A percentile compares a stretch with the other conserved stretches of the same genome.
Conservation (phyloP, 2,888 invertebrate species). For the Opisthograptis luteolata region DNA sequence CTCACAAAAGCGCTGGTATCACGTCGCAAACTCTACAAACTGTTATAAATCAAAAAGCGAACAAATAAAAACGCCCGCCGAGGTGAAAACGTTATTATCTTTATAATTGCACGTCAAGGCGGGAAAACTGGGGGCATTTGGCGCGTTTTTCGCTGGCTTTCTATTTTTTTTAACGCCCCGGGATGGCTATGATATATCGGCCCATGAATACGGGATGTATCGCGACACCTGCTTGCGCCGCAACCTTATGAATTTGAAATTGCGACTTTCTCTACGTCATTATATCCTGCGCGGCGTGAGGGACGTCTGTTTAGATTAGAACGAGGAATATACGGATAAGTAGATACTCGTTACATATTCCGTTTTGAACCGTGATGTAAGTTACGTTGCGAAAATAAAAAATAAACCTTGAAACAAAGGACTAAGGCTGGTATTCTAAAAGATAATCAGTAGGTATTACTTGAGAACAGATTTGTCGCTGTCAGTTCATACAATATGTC, state of each 20-base stretch:
- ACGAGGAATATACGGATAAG: conserved; percentile 22
- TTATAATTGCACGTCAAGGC: conserved; percentile 84
- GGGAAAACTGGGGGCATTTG: conserved; percentile 60
- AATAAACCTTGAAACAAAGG: too few species aligned
- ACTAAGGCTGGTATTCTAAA: too few species aligned
- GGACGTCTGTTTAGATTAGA: conserved; percentile 37
- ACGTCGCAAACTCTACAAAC: conserved; percentile 56
- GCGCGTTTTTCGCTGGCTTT: conserved; percentile 59
- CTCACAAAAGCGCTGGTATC: conserved; percentile 23
- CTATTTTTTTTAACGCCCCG: conserved; percentile 56
- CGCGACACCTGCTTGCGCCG: conserved; percentile 77
- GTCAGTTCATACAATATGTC: too few species aligned
- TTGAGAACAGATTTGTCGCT: too few species aligned
- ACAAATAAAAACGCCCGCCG: conserved; percentile 78
- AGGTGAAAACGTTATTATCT: conserved; percentile 84
- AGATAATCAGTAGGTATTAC: too few species aligned
- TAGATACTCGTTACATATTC: too few species aligned
- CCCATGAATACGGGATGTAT: conserved; percentile 81
- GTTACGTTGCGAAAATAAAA: too few species aligned
- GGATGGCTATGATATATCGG: conserved; percentile 76
- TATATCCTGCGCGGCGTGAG: conserved; percentile 49
- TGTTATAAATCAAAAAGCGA: conserved; percentile 78
- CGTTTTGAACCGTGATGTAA: background rate
- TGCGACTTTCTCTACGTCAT: conserved; percentile 67
- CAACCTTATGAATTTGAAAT: conserved; percentile 78